Percentiles rank a stretch among this genome's conserved stretches.
These are phyloP conservation scores for Oligia strigilis DNA, from an alignment of 2,888 invertebrate genomes.

Conservation along the genomic window DNA sequence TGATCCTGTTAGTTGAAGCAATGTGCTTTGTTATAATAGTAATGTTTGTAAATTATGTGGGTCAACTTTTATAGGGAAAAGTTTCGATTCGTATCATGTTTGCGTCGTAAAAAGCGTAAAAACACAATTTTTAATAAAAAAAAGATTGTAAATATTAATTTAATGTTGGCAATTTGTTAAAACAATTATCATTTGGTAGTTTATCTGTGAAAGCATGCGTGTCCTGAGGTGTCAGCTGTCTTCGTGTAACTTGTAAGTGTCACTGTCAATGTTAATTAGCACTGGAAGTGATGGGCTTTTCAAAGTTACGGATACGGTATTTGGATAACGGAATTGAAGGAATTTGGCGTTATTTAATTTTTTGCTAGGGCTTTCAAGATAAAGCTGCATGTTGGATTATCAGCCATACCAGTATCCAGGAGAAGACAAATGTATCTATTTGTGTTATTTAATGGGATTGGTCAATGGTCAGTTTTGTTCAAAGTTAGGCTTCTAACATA, in stretches of 20 bases:
- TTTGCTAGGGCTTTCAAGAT: not conserved
- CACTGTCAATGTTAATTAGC: constrained; percentile 11
- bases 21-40: constrained; percentile 64
- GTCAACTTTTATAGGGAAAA: constrained; percentile 54
- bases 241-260: constrained; percentile 21
- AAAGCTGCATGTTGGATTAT: not conserved
- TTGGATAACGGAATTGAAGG: not conserved
- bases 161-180: constrained; percentile 44
- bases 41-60: constrained; percentile 64
- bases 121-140: constrained; percentile 2
- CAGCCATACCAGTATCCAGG: no score
- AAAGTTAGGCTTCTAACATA: not conserved
- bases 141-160: constrained; percentile 31
- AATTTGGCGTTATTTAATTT: not conserved
- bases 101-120: constrained; percentile 40
- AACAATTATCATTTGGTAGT: constrained; percentile 43
- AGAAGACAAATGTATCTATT: not conserved
- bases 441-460: no score
- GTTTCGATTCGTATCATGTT: constrained; percentile 49
- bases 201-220: constrained; percentile 45
- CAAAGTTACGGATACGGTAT: not conserved
- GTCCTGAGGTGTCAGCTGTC: constrained; percentile 39
- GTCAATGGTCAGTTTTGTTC: not conserved
- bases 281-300: not conserved
- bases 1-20: constrained; percentile 73